These are phyloP conservation scores for Myiotriccus ornatus DNA, from an alignment of 2,797 vertebrate species.

Conservation along the genomic window DNA sequence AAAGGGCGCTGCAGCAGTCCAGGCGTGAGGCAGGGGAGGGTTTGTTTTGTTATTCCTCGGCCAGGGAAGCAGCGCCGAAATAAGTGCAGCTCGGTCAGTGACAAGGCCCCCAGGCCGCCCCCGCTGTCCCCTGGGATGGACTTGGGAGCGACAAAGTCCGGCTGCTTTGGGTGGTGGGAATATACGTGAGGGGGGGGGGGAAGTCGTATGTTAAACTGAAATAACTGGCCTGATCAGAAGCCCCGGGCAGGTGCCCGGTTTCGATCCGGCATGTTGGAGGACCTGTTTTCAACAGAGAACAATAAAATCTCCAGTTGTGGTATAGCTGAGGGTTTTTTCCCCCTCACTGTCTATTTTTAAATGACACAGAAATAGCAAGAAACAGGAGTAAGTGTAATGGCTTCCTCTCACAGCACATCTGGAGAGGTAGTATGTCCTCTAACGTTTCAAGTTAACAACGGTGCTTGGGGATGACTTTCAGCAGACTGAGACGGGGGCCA, in stretches of 20 bases:
- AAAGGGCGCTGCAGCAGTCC: not conserved
- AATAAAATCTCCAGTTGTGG: not conserved
- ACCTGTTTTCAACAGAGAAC: not conserved
- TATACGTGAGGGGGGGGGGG: accelerated
- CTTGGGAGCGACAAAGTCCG: accelerated
- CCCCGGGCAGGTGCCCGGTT: not conserved
- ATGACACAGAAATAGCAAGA: not conserved
- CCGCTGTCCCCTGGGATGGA: not conserved
- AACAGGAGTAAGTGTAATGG: not conserved
- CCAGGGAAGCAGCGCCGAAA: not conserved
- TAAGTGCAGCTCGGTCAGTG: not conserved
- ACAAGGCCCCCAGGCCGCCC: no score
- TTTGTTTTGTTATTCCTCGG: not conserved
- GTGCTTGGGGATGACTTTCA: not conserved
- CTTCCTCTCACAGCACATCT: not conserved
- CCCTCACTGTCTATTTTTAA: not conserved
- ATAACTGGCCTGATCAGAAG: not conserved
- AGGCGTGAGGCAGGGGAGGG: not conserved
- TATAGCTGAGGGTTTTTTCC: not conserved
- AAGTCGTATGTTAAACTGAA: not conserved
- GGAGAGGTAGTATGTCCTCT: not conserved
- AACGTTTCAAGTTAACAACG: not conserved
- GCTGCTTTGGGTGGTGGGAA: accelerated
- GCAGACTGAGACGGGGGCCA: not conserved
- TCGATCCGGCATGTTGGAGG: not conserved